Percentiles rank a stretch among this genome's conserved stretches.
phyloP scores from a whole-genome alignment of 1,140 invertebrate genomes.

The Ostrea denselamellosa region DNA sequence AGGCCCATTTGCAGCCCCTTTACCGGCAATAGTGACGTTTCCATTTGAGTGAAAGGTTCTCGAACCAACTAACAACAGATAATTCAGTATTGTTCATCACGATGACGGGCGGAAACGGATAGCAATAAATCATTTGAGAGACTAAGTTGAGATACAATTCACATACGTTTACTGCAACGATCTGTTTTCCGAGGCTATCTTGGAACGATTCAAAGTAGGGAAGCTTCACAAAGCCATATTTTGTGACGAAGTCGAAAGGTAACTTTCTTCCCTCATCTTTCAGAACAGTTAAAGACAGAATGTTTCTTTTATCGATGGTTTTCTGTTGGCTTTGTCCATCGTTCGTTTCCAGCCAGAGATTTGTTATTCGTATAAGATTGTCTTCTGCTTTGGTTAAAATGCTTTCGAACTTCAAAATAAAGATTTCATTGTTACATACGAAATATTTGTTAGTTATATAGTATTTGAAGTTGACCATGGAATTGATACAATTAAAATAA shows the following conservation, averaged over 20 bases:
- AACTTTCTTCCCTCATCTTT: constrained; percentile 1
- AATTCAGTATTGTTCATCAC: too few relatives aligned
- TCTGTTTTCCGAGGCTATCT: not conserved
- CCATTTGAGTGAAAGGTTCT: too few relatives aligned
- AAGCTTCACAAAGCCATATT: not conserved
- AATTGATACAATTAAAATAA: not conserved
- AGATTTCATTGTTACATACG: not conserved
- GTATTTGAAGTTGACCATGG: not conserved
- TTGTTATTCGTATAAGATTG: constrained; percentile 18
- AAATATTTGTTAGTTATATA: not conserved
- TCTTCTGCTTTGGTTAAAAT: not conserved
- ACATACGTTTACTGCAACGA: constrained; percentile 3
- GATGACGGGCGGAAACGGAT: too few relatives aligned
- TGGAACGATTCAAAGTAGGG: constrained; percentile 15
- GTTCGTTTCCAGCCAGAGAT: constrained; percentile 13
- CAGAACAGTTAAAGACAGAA: constrained; percentile 5
- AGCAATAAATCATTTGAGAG: too few relatives aligned
- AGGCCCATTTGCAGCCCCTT: too few relatives aligned
- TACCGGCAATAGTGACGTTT: too few relatives aligned
- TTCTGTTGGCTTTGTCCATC: not conserved
- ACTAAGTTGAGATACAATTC: too few relatives aligned
- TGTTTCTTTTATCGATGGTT: not conserved
- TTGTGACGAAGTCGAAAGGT: not conserved
- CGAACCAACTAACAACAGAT: too few relatives aligned
- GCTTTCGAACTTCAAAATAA: not conserved